These are phyloP conservation scores for Hylaea fasciaria DNA, from an alignment of 2,888 invertebrate species.

Conservation along the genomic window DNA sequence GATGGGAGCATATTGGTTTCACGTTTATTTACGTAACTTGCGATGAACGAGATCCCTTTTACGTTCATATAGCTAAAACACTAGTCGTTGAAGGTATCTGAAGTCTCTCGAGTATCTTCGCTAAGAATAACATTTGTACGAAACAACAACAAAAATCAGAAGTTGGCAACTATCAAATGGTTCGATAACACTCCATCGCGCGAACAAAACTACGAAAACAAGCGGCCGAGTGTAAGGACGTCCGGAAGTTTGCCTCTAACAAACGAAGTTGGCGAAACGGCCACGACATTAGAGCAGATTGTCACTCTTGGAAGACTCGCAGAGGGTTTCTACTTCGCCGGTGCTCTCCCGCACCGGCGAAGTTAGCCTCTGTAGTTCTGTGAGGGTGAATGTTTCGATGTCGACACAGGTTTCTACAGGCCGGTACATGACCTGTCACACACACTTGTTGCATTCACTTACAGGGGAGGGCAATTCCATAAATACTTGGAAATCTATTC, in stretches of 20 bases:
- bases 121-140: neutral
- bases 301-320: neutral
- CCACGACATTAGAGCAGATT: conserved; percentile 1
- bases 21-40: too few species aligned
- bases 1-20: too few species aligned
- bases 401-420: too few species aligned
- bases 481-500: too few species aligned
- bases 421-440: too few species aligned
- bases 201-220: conserved; percentile 9
- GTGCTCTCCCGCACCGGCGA: neutral
- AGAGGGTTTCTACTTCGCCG: too few species aligned
- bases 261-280: neutral
- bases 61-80: too few species aligned
- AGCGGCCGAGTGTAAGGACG: conserved; percentile 5
- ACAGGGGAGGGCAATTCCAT: too few species aligned
- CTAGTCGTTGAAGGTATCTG: too few species aligned
- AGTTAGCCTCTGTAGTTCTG: neutral
- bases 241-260: neutral
- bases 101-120: neutral
- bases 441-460: too few species aligned
- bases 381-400: neutral
- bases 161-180: conserved; percentile 2
- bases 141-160: conserved; percentile 3
- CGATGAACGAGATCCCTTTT: too few species aligned
- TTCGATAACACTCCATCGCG: conserved; percentile 12